phyloP scores from a whole-genome alignment of 2,888 invertebrate species.

The Leptopilina myrica region DNA sequence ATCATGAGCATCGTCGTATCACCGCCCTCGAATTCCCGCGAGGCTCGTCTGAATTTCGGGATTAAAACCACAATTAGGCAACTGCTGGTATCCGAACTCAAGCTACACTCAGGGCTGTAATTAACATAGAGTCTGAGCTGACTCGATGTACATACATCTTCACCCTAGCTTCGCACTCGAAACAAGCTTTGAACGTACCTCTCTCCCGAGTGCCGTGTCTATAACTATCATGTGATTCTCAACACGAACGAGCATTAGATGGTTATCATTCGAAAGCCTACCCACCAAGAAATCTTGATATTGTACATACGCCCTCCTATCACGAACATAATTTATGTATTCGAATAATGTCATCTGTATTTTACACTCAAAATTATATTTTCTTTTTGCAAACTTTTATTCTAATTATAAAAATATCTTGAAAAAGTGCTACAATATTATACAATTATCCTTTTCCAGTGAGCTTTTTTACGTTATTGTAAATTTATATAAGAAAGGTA shows the following conservation, averaged over 20 bases:
- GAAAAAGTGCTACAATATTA: too few species aligned
- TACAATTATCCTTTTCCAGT: too few species aligned
- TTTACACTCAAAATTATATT: background rate
- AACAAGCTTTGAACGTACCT: conserved; percentile 31
- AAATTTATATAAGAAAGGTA: background rate
- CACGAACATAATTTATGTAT: conserved; percentile 7
- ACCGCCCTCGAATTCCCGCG: conserved; percentile 5
- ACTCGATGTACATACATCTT: conserved; percentile 46
- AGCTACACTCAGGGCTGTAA: conserved; percentile 43
- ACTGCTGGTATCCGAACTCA: conserved; percentile 50
- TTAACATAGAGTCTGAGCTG: conserved; percentile 46
- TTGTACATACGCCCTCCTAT: conserved; percentile 17
- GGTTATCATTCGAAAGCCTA: conserved; percentile 40
- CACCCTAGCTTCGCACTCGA: conserved; percentile 20
- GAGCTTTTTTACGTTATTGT: background rate
- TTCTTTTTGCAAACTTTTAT: background rate
- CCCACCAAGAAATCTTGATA: conserved; percentile 27
- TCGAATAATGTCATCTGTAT: conserved; percentile 1
- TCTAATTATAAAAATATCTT: too few species aligned
- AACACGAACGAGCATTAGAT: conserved; percentile 56
- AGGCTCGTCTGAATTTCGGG: conserved; percentile 50
- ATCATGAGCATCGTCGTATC: conserved; percentile 39
- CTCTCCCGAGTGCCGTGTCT: conserved; percentile 41
- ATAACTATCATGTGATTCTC: conserved; percentile 53
- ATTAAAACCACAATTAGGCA: conserved; percentile 57